phyloP scores from a whole-genome alignment of 35 echinoderm and acorn worm species.

The Apostichopus californicus region DNA sequence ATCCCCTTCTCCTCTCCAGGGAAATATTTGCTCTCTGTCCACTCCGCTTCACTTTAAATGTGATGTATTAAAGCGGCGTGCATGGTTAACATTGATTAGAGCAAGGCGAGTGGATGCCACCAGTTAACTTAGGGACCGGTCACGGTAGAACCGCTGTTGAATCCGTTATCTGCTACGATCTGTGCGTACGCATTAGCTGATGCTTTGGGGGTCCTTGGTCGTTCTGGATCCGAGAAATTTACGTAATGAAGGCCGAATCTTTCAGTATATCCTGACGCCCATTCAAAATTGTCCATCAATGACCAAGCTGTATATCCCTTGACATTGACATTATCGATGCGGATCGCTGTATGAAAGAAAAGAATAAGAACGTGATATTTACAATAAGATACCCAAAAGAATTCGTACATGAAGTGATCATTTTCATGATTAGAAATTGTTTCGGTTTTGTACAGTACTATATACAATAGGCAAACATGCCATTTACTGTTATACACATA shows the following conservation, averaged over 20 bases:
- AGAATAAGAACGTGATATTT: background rate
- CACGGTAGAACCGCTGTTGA: background rate
- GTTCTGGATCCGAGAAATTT: slow-evolving; percentile 49
- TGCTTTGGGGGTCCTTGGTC: slow-evolving; percentile 49
- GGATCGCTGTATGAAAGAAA: slow-evolving; percentile 50
- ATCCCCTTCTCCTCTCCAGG: too few species aligned
- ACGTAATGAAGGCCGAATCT: slow-evolving; percentile 74
- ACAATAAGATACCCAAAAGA: too few species aligned
- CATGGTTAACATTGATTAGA: too few species aligned
- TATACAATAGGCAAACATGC: too few species aligned
- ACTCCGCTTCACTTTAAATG: too few species aligned
- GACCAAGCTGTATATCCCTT: slow-evolving; percentile 66
- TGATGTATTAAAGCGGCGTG: too few species aligned
- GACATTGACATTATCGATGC: slow-evolving; percentile 65
- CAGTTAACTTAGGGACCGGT: background rate
- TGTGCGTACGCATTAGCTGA: slow-evolving; percentile 55
- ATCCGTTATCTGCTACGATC: slow-evolving; percentile 64
- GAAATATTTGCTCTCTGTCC: too few species aligned
- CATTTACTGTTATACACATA: too few species aligned
- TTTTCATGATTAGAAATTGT: too few species aligned
- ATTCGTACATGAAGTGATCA: too few species aligned
- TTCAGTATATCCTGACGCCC: slow-evolving; percentile 50
- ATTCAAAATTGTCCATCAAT: slow-evolving; percentile 69
- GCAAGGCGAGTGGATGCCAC: too few species aligned
- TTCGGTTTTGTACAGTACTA: too few species aligned